Base-by-base conservation (phyloP, 2,113 vertebrate species). In the Clarias batrachus region DNA sequence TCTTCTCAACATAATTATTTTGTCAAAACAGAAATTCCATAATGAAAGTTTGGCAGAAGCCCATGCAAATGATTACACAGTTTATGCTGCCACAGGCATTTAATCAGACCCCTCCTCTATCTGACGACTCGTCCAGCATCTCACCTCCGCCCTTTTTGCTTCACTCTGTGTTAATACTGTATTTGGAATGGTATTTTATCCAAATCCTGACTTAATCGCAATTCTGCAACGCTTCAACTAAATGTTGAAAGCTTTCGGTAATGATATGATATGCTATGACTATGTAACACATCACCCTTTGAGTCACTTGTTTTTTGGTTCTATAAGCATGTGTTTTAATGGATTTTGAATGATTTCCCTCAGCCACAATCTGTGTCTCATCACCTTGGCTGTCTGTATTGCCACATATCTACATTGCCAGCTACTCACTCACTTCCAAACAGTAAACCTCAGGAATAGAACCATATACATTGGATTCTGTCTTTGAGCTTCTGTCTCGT, bases 371-470 rank as follows among this genome's bases (percentile, higher is more conserved):
- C 71, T 63, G 54, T 83, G 81, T 59, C 76, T 81, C 86, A 91
- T 81, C 66, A 80, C 80, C 57, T 62, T 56, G 52, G 68, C 57
- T 52, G 4, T 62, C 17, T 80, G 77, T 25, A 16, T 65, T 87
- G 59, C 30, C 5, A 6, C 70, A 60, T 17, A 5, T 37, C 83
- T 60, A 13, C 54, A 23, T 76, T 54, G 85, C 56, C 27, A 11
- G 68, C 52, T 87, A 54, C 65, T 89, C 86, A 86, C 81, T 87
- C 89, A 86, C 57, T 73, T 82, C 80, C 88, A 87, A 74, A 83
- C 83, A 25, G 30, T 68, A 27, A 82, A 76, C 81, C 81, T 77
- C 76, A 70, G 70, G 12, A 76, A 70, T 14, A 60, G 70, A 12
- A 56, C 21, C 79, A 73, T 82, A 71, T 25, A 81, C 74, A 76